Conservation (phyloP, 2,113 vertebrate genomes). For the Heterotis niloticus region DNA sequence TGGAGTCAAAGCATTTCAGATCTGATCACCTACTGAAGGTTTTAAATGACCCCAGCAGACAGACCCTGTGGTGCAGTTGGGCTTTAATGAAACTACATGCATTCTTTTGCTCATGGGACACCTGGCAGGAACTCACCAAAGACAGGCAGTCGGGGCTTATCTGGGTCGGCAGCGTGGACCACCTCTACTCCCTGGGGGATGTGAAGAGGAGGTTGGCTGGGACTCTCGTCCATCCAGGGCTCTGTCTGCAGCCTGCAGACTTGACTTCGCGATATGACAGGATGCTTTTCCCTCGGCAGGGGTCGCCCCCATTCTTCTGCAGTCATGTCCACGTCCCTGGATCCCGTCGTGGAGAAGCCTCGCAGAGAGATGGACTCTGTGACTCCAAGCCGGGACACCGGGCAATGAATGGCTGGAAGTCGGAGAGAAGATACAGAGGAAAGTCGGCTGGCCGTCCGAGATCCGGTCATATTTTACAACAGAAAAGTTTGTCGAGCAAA, state of each 20-base stretch:
- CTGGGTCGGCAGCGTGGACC: slow-evolving; percentile 6
- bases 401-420: slow-evolving; percentile 43
- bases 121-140: slow-evolving; percentile 36
- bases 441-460: slow-evolving; percentile 24
- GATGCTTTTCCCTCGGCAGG: slow-evolving; percentile 21
- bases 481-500: neutral
- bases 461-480: slow-evolving; percentile 2
- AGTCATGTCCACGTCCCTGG: neutral
- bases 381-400: slow-evolving; percentile 36
- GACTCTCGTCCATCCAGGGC: neutral
- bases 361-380: slow-evolving; percentile 40
- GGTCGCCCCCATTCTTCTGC: slow-evolving; percentile 9
- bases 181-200: slow-evolving; percentile 39
- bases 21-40: no score
- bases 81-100: no score
- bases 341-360: slow-evolving; percentile 32
- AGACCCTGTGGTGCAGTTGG: no score
- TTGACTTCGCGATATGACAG: slow-evolving; percentile 13
- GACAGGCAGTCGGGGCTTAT: slow-evolving; percentile 32
- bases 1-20: no score
- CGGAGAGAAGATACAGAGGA: slow-evolving; percentile 32
- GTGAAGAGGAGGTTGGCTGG: slow-evolving; percentile 9
- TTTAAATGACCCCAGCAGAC: no score
- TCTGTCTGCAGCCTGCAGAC: slow-evolving; percentile 13
- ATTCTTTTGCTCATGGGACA: neutral